Evolutionary conservation across 1,140 invertebrate genomes (phyloP).

Genomic region (Eriosoma lanigerum): DNA sequence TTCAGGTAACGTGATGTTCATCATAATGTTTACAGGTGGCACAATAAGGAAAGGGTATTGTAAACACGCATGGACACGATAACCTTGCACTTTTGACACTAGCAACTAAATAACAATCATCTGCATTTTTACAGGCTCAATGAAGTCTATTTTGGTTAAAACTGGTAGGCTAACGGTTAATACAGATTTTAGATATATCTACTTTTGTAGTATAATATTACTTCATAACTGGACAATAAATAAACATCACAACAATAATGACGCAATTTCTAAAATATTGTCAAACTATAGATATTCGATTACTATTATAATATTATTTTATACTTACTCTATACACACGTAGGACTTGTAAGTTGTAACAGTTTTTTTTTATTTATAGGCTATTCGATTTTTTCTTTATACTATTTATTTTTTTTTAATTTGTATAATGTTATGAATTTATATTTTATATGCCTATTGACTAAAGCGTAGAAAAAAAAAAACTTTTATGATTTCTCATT

Average conservation of each 20-base stretch:
- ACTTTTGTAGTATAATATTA: too few relatives aligned
- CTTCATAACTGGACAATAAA: too few relatives aligned
- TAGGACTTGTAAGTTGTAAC: too few relatives aligned
- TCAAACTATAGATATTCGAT: not conserved
- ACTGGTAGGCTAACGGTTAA: not conserved
- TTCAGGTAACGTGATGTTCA: not conserved
- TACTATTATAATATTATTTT: too few relatives aligned
- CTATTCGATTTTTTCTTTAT: not conserved
- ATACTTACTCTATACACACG: too few relatives aligned
- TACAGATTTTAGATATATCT: too few relatives aligned
- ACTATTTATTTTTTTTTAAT: not conserved
- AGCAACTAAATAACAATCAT: not conserved
- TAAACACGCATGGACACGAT: not conserved
- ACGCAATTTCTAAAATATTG: not conserved
- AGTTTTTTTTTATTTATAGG: not conserved
- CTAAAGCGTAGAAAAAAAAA: not conserved
- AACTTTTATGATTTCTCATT: not conserved
- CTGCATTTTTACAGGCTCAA: not conserved
- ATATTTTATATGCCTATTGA: constrained; percentile 15
- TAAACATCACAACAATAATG: not conserved
- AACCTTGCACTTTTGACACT: not conserved
- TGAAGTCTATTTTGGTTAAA: not conserved
- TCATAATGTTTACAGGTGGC: too few relatives aligned
- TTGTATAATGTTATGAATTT: not conserved
- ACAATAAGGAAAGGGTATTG: not conserved